Evolutionary conservation across 2,797 vertebrate species (phyloP).

Genomic region (Thunnus albacares): DNA sequence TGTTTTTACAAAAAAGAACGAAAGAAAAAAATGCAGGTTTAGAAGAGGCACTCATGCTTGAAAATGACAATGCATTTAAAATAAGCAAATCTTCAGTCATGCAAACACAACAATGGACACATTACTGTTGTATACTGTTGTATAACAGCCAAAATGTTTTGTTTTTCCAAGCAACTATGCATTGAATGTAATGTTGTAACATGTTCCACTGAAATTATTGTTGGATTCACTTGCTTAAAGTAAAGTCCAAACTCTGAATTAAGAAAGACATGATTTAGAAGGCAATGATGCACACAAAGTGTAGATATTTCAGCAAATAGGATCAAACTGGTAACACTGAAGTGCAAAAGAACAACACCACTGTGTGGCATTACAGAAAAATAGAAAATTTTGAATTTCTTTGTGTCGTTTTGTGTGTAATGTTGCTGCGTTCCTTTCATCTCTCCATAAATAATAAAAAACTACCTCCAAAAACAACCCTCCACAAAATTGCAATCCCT

Average conservation of each 20-base stretch:
- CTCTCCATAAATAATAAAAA: constrained; percentile 50
- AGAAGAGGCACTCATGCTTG: not conserved
- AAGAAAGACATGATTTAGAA: constrained; percentile 25
- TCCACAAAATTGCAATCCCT: not conserved
- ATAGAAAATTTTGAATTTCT: constrained; percentile 4
- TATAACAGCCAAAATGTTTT: constrained; percentile 6
- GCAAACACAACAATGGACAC: not conserved
- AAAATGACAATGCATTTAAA: not conserved
- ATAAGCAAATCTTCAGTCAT: not conserved
- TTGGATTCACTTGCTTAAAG: constrained; percentile 13
- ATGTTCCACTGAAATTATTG: constrained; percentile 26
- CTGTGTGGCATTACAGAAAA: not conserved
- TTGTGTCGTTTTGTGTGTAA: constrained; percentile 26
- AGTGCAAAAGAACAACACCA: constrained; percentile 7
- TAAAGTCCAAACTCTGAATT: constrained; percentile 30
- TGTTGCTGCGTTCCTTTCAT: constrained; percentile 27
- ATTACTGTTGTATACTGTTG: not conserved
- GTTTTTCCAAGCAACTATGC: not conserved
- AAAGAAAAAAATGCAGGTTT: not conserved
- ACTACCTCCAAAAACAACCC: constrained; percentile 39
- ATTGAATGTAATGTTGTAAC: constrained; percentile 42
- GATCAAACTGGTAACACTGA: constrained; percentile 16
- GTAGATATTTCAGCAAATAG: constrained; percentile 21
- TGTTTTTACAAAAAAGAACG: constrained; percentile 18
- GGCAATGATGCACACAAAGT: constrained; percentile 17